phyloP scores from a whole-genome alignment of 2,797 vertebrate species.

The Ctenopoma multispine region DNA sequence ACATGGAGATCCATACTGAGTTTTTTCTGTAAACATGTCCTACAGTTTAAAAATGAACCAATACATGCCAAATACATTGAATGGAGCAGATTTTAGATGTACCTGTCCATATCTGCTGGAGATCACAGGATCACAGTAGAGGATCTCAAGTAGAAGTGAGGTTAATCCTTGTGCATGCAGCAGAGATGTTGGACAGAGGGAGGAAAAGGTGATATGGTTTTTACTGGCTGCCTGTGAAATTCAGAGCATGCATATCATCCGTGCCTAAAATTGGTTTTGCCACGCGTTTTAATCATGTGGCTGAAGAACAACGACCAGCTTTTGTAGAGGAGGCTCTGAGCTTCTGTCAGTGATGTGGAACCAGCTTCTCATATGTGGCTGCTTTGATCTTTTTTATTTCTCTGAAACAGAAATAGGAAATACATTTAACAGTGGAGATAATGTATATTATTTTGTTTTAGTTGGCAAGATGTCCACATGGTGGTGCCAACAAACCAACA shows the following conservation, averaged over 20 bases:
- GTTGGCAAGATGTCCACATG: conserved; percentile 43
- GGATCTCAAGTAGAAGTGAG: conserved; percentile 23
- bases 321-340: conserved; percentile 19
- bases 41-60: background rate
- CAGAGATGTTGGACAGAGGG: conserved; percentile 5
- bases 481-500: conserved; percentile 44
- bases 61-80: background rate
- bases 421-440: background rate
- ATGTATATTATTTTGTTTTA: background rate
- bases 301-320: conserved; percentile 41
- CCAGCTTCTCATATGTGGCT: background rate
- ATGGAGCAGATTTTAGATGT: conserved; percentile 10
- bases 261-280: conserved; percentile 79
- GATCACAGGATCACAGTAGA: conserved; percentile 10
- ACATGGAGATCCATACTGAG: conserved; percentile 35
- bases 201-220: background rate
- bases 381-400: background rate
- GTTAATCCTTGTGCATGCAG: background rate
- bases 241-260: conserved; percentile 17
- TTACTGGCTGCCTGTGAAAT: conserved; percentile 21
- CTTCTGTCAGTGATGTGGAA: conserved; percentile 9
- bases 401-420: background rate
- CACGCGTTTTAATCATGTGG: conserved; percentile 75
- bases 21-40: conserved; percentile 44
- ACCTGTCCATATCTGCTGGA: conserved; percentile 76